Percentiles rank a stretch among this genome's conserved stretches.
These are phyloP conservation scores for Cephus nigrinus DNA, from an alignment of 2,888 invertebrate genomes.

Conservation along the genomic window DNA sequence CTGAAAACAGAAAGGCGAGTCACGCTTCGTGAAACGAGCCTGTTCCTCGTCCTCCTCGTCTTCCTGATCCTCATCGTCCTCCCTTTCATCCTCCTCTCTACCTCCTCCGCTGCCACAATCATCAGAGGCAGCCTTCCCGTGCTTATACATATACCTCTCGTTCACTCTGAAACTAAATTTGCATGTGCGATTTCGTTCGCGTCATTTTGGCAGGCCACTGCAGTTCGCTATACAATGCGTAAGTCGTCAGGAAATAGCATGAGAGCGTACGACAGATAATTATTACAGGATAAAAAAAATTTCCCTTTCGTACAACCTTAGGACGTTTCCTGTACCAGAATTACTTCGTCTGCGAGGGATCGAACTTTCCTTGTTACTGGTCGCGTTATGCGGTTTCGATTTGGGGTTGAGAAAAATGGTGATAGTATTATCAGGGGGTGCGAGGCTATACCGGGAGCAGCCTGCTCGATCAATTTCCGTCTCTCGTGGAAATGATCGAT, in stretches of 20 bases:
- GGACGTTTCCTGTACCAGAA: not conserved
- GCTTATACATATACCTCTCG: not conserved
- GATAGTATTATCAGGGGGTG: not conserved
- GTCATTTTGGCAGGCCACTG: not conserved
- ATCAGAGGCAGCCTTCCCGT: not conserved
- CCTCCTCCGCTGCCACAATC: not conserved
- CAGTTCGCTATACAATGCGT: not conserved
- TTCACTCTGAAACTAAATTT: not conserved
- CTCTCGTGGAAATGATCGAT: constrained; percentile 47
- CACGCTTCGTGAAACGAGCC: not conserved
- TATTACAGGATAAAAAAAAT: not conserved
- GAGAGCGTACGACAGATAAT: not conserved
- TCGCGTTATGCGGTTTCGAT: not conserved
- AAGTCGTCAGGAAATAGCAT: too few relatives aligned
- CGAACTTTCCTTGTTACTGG: not conserved
- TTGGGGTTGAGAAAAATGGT: not conserved
- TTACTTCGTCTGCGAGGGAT: not conserved
- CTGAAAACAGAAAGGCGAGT: constrained; percentile 5
- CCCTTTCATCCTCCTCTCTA: not conserved
- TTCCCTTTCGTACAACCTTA: not conserved
- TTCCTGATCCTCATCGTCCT: not conserved
- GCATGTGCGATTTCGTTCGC: not conserved
- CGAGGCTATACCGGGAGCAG: constrained; percentile 1
- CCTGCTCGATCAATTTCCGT: constrained; percentile 56
- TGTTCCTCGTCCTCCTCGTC: not conserved